Base-by-base conservation (phyloP, 2,113 vertebrate genomes). In the Ibidorhyncha struthersii region DNA sequence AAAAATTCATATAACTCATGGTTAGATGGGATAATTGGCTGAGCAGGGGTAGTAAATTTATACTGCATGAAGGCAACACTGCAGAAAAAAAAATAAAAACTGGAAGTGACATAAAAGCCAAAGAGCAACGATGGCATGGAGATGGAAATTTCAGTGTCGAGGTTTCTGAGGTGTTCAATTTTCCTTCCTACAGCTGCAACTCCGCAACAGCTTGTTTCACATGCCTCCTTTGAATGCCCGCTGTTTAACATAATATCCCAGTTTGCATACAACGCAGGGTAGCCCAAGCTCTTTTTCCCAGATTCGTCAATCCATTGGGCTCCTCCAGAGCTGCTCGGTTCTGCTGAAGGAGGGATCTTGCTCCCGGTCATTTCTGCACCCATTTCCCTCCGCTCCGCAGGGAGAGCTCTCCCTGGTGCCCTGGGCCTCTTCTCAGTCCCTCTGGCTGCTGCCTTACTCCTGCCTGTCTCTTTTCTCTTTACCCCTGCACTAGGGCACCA, bases 361-460 rank as follows among this genome's bases (percentile, higher is more conserved):
- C 40, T 73, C 43, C 27, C 1, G 1, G 6, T 40, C 11, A 10
- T 40, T 73, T 73, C 66, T 79, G 23, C 0, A 0, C 4, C 9
- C 6, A 5, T 59, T 30, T 32, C 34, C 36, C 26, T 26, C 26
- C 10, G 2, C 21, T 41, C 66, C 3, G 1, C 15, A 55, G 23
- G 30, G 16, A 87, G 13, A 79, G 12, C 30, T 82, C 66, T 36
- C 20, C 22, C 27, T 8, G 38, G 58, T 1, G 2, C 32, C 18
- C 16, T 41, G 25, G 63, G 34, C 23, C 30, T 81, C 22, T 59
- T 43, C 34, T 8, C 36, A 36, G 26, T 45, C 52, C 82, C 36
- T 86, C 18, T 45, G 22, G 29, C 14, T 82, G 36, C 40, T 43
- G 34, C 40, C 62, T 89, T 65, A 27, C 16, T 82, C 25, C 62